Conservation (phyloP, 2,113 vertebrate genomes). For the Morone chrysops region DNA sequence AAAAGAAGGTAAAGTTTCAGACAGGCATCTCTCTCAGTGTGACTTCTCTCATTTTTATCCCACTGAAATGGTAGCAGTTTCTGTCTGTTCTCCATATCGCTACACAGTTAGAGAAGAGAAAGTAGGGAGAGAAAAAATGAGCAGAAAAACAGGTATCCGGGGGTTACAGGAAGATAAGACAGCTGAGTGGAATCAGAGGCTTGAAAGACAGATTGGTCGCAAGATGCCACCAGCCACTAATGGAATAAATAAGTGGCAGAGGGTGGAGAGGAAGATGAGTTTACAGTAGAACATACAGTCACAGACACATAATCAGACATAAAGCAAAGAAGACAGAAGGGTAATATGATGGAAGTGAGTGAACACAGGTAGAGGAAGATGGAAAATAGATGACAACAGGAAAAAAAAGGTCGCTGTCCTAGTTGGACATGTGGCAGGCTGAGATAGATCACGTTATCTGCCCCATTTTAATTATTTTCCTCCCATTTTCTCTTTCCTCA, state of each 20-base stretch:
- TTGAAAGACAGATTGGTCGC: neutral
- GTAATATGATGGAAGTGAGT: neutral
- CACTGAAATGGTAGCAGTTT: slow-evolving; percentile 1
- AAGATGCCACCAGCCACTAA: neutral
- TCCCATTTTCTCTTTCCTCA: neutral
- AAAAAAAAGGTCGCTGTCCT: neutral
- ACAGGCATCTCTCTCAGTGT: slow-evolving; percentile 4
- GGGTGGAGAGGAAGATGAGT: neutral
- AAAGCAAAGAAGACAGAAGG: neutral
- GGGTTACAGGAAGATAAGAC: neutral
- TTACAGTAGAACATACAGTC: neutral
- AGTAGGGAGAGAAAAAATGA: neutral
- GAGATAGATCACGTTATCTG: neutral
- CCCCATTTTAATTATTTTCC: neutral
- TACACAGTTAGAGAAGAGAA: neutral
- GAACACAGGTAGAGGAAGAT: neutral
- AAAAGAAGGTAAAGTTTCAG: slow-evolving; percentile 19
- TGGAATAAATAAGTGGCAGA: slow-evolving; percentile 10
- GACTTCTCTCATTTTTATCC: slow-evolving; percentile 32
- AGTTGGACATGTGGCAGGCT: neutral
- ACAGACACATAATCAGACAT: neutral
- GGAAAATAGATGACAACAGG: neutral
- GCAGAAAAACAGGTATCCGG: slow-evolving; percentile 6
- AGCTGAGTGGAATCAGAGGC: neutral
- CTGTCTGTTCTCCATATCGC: neutral